Conservation (phyloP, 2,888 invertebrate genomes). For the Lithophane leautieri region DNA sequence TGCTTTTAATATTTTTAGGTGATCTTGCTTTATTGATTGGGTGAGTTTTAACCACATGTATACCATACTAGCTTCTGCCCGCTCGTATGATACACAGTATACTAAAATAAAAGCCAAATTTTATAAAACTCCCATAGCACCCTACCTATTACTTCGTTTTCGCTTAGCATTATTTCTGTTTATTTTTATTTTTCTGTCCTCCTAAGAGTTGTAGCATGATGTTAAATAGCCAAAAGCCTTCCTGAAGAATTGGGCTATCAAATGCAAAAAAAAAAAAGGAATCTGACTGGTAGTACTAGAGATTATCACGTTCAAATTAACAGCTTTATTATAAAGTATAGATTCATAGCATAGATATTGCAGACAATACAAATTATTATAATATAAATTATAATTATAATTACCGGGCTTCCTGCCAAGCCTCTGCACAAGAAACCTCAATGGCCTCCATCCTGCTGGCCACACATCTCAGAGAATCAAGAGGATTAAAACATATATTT, state of each 20-base stretch:
- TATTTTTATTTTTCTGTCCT: no score
- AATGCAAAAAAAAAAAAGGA: no score
- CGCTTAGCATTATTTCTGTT: no score
- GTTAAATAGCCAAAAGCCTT: no score
- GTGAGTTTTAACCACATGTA: not conserved
- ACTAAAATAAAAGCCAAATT: no score
- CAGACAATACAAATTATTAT: not conserved
- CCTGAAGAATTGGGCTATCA: no score
- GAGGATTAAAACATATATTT: slow-evolving; percentile 95
- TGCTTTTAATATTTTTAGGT: not conserved
- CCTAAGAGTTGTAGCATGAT: no score
- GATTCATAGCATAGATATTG: not conserved
- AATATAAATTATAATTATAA: slow-evolving; percentile 8
- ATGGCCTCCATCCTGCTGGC: slow-evolving; percentile 93
- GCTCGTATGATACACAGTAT: no score
- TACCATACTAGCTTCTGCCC: not conserved
- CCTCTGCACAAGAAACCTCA: slow-evolving; percentile 97
- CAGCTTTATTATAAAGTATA: not conserved
- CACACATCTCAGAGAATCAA: slow-evolving; percentile 97
- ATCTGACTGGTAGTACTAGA: no score
- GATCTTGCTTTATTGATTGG: not conserved
- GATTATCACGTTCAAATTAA: no score
- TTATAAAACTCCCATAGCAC: no score
- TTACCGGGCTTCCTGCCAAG: slow-evolving; percentile 97
- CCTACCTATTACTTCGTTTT: no score